Evolutionary conservation across 2,888 invertebrate genomes (phyloP), one percentile per base, ranked within the genome.

Genomic region (Hipparchia sbordonii): DNA sequence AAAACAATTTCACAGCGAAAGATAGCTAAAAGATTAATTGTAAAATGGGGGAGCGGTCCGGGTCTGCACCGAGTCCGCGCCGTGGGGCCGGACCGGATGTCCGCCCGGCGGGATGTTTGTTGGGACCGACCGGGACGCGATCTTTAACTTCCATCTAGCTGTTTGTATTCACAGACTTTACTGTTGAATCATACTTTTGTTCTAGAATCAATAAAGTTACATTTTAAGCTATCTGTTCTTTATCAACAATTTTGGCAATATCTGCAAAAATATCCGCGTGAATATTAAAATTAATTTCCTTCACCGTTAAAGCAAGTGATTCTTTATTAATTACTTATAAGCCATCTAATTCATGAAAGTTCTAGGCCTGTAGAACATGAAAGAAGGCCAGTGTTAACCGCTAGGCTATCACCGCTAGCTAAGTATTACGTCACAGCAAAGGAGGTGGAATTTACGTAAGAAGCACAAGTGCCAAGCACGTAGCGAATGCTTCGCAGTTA

Each of bases 21-120:
- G 84, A 84, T 81, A 78, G 81, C 75, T 78, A 82, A 83, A 85
- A 86, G 86, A 87, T 86, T 87, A 87, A 87, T 86, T 81, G 86
- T 86, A 85, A 85, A 85, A 84, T 86, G 85, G 84, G 85, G 61
- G 61, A n/a, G 46, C 46, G 62, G 2, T 2, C 46, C 61, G 46
- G 60, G 61, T 9, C 10, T 45, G 61, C 6, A 12, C 6, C 61
- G 63, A 23, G 23, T 23, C 23, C 23, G 23, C 23, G 23, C 23
- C 23, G 23, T 23, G 23, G 74, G 78, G 79, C 39, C 78, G 76
- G 81, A 80, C 85, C 89, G 89, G 69, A 69, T 23, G 39, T 90
- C 89, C 82, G 75, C 89, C 89, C 89, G 90, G 87, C 83, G 83
- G 84, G 81, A 82, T 79, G 76, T 77, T 72, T 77, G 75, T 23